Conservation (phyloP, 2,113 vertebrate species). For the Nycticebus coucang region DNA sequence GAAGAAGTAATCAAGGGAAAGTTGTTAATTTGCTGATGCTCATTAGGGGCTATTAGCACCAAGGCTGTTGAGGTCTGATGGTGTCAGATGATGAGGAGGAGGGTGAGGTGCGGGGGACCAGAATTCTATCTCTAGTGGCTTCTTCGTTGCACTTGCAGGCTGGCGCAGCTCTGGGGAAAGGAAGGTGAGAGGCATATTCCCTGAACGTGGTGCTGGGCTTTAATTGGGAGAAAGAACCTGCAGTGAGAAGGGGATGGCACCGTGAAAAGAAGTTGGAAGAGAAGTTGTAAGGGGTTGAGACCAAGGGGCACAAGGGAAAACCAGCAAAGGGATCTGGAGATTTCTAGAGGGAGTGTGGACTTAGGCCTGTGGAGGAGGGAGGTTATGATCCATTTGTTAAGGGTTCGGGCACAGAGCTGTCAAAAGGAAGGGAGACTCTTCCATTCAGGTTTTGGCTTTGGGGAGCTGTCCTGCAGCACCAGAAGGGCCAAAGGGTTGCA, state of each 20-base stretch:
- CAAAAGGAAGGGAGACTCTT: not conserved
- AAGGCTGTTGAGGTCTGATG: constrained; percentile 73
- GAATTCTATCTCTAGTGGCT: constrained; percentile 51
- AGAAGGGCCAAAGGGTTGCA: not conserved
- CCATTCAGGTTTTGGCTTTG: not conserved
- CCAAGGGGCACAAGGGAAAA: not conserved
- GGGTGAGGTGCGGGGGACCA: not conserved
- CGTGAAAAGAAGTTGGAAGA: constrained; percentile 13
- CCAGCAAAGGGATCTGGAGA: not conserved
- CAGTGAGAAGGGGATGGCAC: not conserved
- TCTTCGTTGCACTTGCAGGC: constrained; percentile 46
- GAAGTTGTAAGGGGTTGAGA: constrained; percentile 3
- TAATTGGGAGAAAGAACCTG: not conserved
- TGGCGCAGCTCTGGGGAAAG: constrained; percentile 22
- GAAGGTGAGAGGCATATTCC: not conserved
- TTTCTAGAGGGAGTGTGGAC: not conserved
- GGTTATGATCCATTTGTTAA: not conserved
- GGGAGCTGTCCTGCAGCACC: constrained; percentile 74
- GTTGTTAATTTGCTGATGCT: constrained; percentile 81
- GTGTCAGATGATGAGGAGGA: constrained; percentile 64
- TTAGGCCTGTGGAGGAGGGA: not conserved
- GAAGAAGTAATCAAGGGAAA: constrained; percentile 80
- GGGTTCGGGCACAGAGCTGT: not conserved
- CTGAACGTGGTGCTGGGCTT: not conserved
- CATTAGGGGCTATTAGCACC: constrained; percentile 79